Conservation (phyloP, 1,140 invertebrate species). For the Drosophila burlai region DNA sequence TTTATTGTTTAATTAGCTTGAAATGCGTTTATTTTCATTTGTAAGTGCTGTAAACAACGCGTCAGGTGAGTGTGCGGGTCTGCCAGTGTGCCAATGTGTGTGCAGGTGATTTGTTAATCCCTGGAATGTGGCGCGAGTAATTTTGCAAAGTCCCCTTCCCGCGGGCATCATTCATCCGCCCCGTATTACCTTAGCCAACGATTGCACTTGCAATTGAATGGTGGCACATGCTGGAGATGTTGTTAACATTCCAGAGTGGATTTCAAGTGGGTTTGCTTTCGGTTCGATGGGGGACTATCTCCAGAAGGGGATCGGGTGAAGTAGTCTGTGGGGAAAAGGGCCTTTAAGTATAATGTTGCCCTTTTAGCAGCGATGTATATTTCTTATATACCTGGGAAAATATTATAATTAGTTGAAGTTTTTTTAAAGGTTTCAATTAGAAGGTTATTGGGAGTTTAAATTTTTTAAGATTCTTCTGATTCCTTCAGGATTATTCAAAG, state of each 20-base stretch:
- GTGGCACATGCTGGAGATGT: constrained; percentile 21
- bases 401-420: neutral
- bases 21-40: constrained; percentile 82
- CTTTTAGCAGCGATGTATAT: neutral
- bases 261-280: constrained; percentile 26
- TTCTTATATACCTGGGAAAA: neutral
- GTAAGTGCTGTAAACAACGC: constrained; percentile 75
- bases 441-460: neutral
- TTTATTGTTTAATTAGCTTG: constrained; percentile 83
- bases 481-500: neutral
- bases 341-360: neutral
- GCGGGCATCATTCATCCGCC: constrained; percentile 20
- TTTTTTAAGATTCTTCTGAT: neutral
- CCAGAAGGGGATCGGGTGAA: constrained; percentile 6
- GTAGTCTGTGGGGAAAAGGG: neutral
- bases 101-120: constrained; percentile 74
- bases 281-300: constrained; percentile 6
- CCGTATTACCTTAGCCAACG: constrained; percentile 24
- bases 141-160: constrained; percentile 34
- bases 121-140: constrained; percentile 62
- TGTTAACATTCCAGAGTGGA: constrained; percentile 40
- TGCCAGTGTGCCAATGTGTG: constrained; percentile 8
- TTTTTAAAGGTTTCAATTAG: neutral
- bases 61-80: constrained; percentile 38
- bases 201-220: constrained; percentile 33